Evolutionary conservation across 2,113 vertebrate genomes (phyloP).

Genomic region (Dryoscopus gambensis): DNA sequence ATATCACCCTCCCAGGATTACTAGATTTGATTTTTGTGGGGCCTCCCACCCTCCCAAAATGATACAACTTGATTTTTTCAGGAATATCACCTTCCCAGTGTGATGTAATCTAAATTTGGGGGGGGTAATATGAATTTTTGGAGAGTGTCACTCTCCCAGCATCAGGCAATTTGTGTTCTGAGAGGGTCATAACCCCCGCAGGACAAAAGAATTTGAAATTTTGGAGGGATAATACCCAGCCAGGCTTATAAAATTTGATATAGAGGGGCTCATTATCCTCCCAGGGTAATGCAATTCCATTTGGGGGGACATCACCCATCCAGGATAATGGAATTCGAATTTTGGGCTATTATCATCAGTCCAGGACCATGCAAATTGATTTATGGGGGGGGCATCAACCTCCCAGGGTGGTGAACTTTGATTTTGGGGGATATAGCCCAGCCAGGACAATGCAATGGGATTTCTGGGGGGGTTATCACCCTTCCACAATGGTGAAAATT

Average conservation of each 20-base stretch:
- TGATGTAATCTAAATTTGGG: not conserved
- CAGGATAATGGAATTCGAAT: not conserved
- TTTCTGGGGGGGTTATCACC: fast-evolving
- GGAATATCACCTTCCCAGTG: fast-evolving
- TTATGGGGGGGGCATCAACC: not conserved
- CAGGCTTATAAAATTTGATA: not conserved
- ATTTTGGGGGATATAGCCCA: not conserved
- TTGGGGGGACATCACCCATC: not conserved
- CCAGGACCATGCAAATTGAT: not conserved
- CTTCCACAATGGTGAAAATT: fast-evolving
- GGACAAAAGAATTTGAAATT: not conserved
- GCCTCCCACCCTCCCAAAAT: not conserved
- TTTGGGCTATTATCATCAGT: not conserved
- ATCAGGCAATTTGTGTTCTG: not conserved
- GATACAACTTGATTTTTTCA: not conserved
- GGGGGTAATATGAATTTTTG: not conserved
- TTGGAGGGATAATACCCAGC: too few relatives aligned
- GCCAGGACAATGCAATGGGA: not conserved
- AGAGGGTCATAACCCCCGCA: not conserved
- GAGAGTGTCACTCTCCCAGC: not conserved
- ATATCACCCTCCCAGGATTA: not conserved
- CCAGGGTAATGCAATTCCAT: fast-evolving
- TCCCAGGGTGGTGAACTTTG: fast-evolving
- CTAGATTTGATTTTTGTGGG: not conserved
- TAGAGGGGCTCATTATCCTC: fast-evolving